Evolutionary conservation across 2,797 vertebrate genomes (phyloP).

Genomic region (Micromesistius poutassou): DNA sequence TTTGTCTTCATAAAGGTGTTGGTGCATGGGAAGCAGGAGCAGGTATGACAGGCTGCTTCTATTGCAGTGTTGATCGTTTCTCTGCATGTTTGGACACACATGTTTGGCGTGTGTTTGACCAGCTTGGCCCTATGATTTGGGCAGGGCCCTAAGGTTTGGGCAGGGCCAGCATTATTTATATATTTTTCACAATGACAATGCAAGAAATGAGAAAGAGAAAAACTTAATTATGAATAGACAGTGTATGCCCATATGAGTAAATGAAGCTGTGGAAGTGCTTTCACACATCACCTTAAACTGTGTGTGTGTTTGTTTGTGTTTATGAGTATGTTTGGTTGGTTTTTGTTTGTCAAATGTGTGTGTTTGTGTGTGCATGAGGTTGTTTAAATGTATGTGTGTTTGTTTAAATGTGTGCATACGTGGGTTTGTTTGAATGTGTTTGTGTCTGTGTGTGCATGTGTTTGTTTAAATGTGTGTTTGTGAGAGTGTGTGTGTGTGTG

Average conservation of each 20-base stretch:
- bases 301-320: neutral
- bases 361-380: neutral
- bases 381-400: neutral
- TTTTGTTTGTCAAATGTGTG: neutral
- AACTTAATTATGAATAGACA: neutral
- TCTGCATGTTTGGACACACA: too few species aligned
- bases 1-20: neutral
- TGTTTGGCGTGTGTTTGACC: too few species aligned
- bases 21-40: neutral
- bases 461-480: neutral
- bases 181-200: conserved; percentile 43
- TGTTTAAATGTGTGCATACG: neutral
- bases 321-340: neutral
- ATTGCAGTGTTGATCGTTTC: neutral
- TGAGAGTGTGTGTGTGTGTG: neutral
- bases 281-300: neutral
- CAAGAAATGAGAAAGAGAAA: conserved; percentile 22
- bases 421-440: neutral
- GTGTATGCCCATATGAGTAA: neutral
- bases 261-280: neutral
- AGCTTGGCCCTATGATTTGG: too few species aligned
- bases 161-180: neutral
- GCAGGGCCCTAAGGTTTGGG: too few species aligned
- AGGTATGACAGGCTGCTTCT: neutral
- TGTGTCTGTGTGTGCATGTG: neutral